phyloP scores from a whole-genome alignment of 2,113 vertebrate species.

The Poeciliopsis turrubarensis region DNA sequence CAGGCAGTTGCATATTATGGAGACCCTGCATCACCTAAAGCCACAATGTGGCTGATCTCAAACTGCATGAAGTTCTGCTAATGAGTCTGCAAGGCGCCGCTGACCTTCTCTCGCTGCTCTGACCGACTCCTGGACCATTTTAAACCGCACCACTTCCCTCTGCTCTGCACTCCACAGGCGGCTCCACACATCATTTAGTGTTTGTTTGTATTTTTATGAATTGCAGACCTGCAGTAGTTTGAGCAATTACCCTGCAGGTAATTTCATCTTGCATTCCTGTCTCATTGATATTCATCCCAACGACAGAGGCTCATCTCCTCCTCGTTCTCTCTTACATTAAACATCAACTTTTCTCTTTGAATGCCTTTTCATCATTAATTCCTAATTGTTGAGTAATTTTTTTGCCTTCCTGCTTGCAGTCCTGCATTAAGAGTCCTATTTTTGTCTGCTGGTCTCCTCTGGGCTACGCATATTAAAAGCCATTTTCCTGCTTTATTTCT shows the following conservation, averaged over 20 bases:
- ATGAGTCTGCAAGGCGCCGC: too few relatives aligned
- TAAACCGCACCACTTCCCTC: neutral
- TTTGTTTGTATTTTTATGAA: conserved; percentile 1
- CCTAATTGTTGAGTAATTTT: conserved; percentile 32
- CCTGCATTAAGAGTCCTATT: conserved; percentile 22
- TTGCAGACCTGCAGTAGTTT: neutral
- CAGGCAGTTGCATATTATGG: too few relatives aligned
- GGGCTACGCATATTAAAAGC: conserved; percentile 36
- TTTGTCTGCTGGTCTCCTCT: conserved; percentile 3
- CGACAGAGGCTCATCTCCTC: conserved; percentile 4
- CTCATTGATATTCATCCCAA: conserved; percentile 13
- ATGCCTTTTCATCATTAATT: conserved; percentile 27
- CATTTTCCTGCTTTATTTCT: conserved; percentile 34
- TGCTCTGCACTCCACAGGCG: too few relatives aligned
- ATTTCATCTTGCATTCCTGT: neutral
- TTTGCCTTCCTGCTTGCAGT: conserved; percentile 12
- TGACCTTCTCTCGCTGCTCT: too few relatives aligned
- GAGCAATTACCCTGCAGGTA: neutral
- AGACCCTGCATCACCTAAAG: too few relatives aligned
- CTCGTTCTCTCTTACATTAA: conserved; percentile 14
- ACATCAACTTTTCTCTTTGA: conserved; percentile 11
- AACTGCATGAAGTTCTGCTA: too few relatives aligned
- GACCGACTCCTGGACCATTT: too few relatives aligned
- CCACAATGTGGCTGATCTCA: too few relatives aligned
- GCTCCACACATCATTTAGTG: neutral